Evolutionary conservation across 2,113 vertebrate genomes (phyloP), one percentile per base, ranked within the genome.

Genomic region (Heterocephalus glaber): DNA sequence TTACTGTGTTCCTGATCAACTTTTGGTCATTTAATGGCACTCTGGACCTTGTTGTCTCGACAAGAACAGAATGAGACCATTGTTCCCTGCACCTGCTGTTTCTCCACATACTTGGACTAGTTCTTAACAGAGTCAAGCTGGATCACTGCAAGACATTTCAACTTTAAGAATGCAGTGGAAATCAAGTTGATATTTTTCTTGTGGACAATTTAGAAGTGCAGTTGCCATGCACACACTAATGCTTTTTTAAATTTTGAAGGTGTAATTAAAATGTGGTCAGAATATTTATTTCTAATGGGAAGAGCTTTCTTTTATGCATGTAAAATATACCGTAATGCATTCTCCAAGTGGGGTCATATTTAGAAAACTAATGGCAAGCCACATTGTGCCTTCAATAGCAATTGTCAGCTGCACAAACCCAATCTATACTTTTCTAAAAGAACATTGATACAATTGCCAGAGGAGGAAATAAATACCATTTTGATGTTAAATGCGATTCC

Each of bases 1-100:
- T 98, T 97, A 96, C 52, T 65, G 87, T 91, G 96, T 94, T 95
- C 97, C 96, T 97, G 97, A 97, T 92, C 95, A 95, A 96, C 94
- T 96, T 90, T 60, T 33, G 90, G 1, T 2, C 68, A 88, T 92
- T 96, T 95, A 83, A 66, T 86, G 85, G 52, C 85, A 92, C 94
- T 95, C 90, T 97, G 96, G 97, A 96, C 94, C 92, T 90, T 82
- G n/a, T 80, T 95, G 74, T 96, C 77, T 94, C 58, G 87, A 26
- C 2, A 95, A 96, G 88, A 85, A 49, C 65, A 89, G 85, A 96
- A 96, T 86, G 56, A 92, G 44, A 52, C 6, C 60, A 86, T 86
- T n/a, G 80, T 65, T 49, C 28, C 77, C 89, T 61, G 68, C 95
- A 76, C 0, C 0, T 83, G 54, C 41, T 95, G 41, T 96, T 93